Evolutionary conservation across 2,797 vertebrate genomes (phyloP), one percentile per base, ranked within the genome.

Genomic region (Neomorphus geoffroyi): DNA sequence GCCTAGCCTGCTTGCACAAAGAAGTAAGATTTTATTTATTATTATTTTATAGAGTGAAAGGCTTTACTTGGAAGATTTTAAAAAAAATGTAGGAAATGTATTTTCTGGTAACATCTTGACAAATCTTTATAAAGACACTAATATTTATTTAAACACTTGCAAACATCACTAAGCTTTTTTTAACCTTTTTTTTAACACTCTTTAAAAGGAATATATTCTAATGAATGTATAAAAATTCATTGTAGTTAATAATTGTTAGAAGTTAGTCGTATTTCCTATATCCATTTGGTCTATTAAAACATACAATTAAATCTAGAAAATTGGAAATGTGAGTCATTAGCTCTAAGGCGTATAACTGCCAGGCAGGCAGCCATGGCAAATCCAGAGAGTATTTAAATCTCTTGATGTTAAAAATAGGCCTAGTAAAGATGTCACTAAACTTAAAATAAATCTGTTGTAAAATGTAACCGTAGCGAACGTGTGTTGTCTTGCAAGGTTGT

Each of bases 321-420:
- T 61, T 82, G 80, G 41, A 66, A 86, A 90, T 54, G 27, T 88
- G 80, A 78, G 46, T 86, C 75, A 65, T 91, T 83, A 86, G 78
- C 86, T 94, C 57, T 67, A 46, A 90, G 67, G 51, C 54, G 39
- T 90, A 28, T 65, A 92, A 90, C 78, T 88, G 80, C 80, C 79
- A 86, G 93, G 81, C 86, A 93, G 74, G 65, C 71, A 92, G 91
- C 75, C 83, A 56, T 94, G 83, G 85, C 65, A 93, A 83, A 93
- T 80, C 43, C 66, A 89, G n/a, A 46, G 92, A 83, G 67, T 90
- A 87, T 83, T 95, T 94, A 80, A 93, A 88, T 92, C 57, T 85
- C 58, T 65, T 64, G 37, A 9, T 87, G 88, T 94, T 96, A 95
- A 96, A 96, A 97, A 94, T 91, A 96, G 79, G 43, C 50, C 86